phyloP scores from a whole-genome alignment of 2,888 invertebrate genomes.

The Tenthredo livida region DNA sequence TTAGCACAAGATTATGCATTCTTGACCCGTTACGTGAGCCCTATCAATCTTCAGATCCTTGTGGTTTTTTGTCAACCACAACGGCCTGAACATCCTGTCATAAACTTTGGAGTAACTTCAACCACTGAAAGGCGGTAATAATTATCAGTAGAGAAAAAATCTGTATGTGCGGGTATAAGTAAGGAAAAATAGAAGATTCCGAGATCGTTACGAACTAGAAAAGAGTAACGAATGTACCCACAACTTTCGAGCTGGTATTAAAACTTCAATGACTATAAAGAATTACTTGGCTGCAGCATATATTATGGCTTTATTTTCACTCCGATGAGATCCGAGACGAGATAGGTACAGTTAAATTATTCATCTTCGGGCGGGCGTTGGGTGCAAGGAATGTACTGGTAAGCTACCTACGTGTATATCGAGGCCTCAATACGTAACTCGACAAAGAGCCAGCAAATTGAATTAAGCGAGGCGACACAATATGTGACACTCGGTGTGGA shows the following conservation, averaged over 20 bases:
- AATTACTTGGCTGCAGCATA: not conserved
- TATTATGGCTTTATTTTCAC: constrained; percentile 25
- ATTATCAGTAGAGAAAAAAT: not conserved
- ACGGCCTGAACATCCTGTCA: not conserved
- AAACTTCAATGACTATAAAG: constrained; percentile 11
- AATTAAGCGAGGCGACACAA: constrained; percentile 26
- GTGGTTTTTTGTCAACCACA: not conserved
- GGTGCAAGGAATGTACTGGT: constrained; percentile 36
- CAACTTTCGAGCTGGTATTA: constrained; percentile 20
- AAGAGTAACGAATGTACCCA: not conserved
- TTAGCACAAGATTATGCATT: constrained; percentile 25
- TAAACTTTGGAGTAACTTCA: not conserved
- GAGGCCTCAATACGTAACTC: constrained; percentile 28
- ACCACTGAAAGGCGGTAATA: not conserved
- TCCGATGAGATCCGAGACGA: constrained; percentile 18
- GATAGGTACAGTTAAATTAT: constrained; percentile 17
- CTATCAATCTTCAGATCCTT: not conserved
- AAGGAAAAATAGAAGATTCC: not conserved
- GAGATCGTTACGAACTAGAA: not conserved
- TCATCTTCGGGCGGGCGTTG: constrained; percentile 31
- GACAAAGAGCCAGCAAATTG: constrained; percentile 40
- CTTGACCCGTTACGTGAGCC: constrained; percentile 7
- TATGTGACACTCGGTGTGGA: constrained; percentile 25
- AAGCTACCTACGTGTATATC: constrained; percentile 15
- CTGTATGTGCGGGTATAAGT: not conserved